Evolutionary conservation across 2,113 vertebrate genomes (phyloP), one percentile per base, ranked within the genome.

Genomic region (Polypterus senegalus): DNA sequence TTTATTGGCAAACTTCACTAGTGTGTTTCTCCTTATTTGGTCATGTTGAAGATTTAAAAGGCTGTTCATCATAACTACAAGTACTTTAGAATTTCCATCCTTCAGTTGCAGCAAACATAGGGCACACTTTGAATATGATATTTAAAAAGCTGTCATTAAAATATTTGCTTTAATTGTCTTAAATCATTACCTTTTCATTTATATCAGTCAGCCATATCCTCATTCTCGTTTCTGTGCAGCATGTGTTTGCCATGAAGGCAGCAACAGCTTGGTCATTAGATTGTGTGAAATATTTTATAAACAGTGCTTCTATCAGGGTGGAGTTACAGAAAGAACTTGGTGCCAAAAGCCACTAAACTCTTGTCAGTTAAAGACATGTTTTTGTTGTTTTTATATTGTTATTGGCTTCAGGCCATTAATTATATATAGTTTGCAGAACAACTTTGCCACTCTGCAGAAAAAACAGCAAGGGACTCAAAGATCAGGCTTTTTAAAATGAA

Each of bases 201-300:
- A 54, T 64, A 52, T 62, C 56, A 48, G n/a, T 62, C 60, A 66
- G 55, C 9, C 48, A 47, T 56, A 44, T 11, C n/a, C 11, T 48
- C 63, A 65, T 56, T 58, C 57, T 46, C 43, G 8, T 48, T 61
- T 61, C n/a, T 54, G 67, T 27, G 57, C 9, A 52, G 58, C 55
- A 43, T 51, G 47, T 49, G 52, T 65, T 58, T 43, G 46, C 58
- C 59, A 62, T 61, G 47, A 9, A 61, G 47, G 10, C 53, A 57
- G 11, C 52, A 46, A 54, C 9, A 6, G 43, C 6, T 49, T 59
- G 64, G 47, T 5, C 43, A 8, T 55, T 61, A 57, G 59, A 57
- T 58, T 52, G 53, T 51, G 55, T 43, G 49, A 47, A 47, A 48
- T 6, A 49, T 8, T 11, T 48, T 59, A 56, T 48, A 65, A 71